A percentile compares a stretch with the other conserved stretches of the same genome.
Conservation (phyloP, 2,797 vertebrate genomes). For the Pogoniulus pusillus region DNA sequence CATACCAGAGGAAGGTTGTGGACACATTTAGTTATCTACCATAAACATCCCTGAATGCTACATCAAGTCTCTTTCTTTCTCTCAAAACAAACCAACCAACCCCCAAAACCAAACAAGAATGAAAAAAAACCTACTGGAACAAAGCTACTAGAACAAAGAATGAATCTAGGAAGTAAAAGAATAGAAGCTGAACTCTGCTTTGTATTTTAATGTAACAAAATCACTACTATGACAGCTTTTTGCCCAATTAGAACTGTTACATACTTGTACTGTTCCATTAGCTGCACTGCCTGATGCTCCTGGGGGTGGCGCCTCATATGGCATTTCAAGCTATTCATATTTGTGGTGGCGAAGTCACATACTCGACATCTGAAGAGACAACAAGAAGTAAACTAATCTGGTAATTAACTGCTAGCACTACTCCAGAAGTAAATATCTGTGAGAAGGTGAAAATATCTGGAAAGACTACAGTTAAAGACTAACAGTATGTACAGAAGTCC, state of each 20-base stretch:
- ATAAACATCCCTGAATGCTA: background rate
- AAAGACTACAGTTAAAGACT: background rate
- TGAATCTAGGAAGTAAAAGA: background rate
- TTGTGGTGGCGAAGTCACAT: conserved; percentile 89
- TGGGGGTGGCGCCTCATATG: conserved; percentile 88
- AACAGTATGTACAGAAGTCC: background rate
- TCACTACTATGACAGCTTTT: background rate
- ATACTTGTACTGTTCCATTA: conserved; percentile 89
- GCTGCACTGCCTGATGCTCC: conserved; percentile 88
- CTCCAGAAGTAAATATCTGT: background rate
- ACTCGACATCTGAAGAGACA: conserved; percentile 80
- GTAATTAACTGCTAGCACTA: background rate
- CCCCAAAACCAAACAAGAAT: too few species aligned
- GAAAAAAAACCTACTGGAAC: background rate
- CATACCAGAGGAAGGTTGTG: background rate
- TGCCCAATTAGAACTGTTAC: conserved; percentile 17
- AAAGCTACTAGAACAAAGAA: background rate
- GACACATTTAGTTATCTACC: background rate
- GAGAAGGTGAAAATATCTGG: background rate
- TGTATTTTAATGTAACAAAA: background rate
- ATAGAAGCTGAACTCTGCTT: background rate
- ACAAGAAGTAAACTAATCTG: conserved; percentile 36
- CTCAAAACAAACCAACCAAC: background rate
- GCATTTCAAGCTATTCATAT: conserved; percentile 90
- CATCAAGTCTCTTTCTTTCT: background rate